Evolutionary conservation across 2,888 invertebrate species (phyloP), one percentile per base, ranked within the genome.

Genomic region (Limnephilus rhombicus): DNA sequence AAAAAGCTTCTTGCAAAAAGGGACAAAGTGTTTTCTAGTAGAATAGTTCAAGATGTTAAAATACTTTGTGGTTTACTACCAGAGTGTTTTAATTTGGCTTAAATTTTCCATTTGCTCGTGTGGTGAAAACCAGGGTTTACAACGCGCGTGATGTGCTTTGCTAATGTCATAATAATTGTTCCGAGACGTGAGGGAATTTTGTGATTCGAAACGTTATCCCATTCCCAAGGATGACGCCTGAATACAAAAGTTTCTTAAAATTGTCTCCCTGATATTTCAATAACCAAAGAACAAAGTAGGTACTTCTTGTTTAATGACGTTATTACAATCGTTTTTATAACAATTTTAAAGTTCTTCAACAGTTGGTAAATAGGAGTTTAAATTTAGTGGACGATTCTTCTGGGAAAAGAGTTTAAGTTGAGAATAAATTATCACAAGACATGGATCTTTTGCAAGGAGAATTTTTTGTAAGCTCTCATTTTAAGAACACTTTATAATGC

Each of bases 151-250:
- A 91, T 53, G 81, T 45, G 91, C 80, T 87, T 91, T 45, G 81
- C 80, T 91, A 91, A 91, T 91, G 91, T 91, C 91, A 91, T 91
- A 91, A 68, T 68, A 68, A 91, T 91, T 91, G 91, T 87, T 91
- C 91, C 18, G 29, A 80, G 45, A 91, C 91, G 91, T 91, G 91
- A 37, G 80, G n/a, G 80, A 87, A 87, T 86, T 91, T 86, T 31
- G 86, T 81, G 85, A 91, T 87, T 86, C 37, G 81, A 81, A 86
- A 86, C 86, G 86, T 45, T 86, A 49, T 49, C 86, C 86, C 86
- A 86, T 45, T 86, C 86, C 86, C 29, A 49, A 29, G 86, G 86
- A 45, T 45, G 86, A 45, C 49, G 45, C 86, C 49, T 37, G 86
- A 86, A 86, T 86, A 86, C 86, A 86, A 86, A 86, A 86, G n/a